Conservation (phyloP, 2,113 vertebrate species). For the Xerus inauris region DNA sequence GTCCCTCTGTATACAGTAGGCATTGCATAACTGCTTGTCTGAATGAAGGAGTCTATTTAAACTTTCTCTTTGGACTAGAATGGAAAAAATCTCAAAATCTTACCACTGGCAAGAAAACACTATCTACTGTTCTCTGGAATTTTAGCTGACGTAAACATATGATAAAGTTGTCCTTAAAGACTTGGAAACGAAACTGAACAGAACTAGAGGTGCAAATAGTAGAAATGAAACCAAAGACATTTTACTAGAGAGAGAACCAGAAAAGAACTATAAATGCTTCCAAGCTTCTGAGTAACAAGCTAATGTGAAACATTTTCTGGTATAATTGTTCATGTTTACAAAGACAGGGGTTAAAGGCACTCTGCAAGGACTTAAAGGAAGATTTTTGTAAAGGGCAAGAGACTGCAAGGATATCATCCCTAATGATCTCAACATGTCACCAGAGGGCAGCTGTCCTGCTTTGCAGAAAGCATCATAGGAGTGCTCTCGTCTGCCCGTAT, state of each 20-base stretch:
- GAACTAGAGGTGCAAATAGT: neutral
- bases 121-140: neutral
- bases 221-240: neutral
- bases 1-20: rapidly evolving
- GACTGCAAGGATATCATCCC: neutral
- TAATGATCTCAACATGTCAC: neutral
- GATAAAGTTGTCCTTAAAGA: neutral
- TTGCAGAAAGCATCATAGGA: neutral
- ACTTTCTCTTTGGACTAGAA: neutral
- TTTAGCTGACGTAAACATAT: neutral
- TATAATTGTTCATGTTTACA: neutral
- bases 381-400: neutral
- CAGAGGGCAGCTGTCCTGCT: neutral
- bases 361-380: neutral
- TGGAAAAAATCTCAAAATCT: neutral
- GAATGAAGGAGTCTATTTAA: neutral
- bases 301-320: neutral
- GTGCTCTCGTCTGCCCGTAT: neutral
- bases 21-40: neutral
- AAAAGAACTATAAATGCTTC: neutral
- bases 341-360: neutral
- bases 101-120: neutral
- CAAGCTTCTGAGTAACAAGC: neutral
- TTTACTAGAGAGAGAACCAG: neutral
- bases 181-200: neutral